These are phyloP conservation scores for Dexiosoma caninum DNA, from an alignment of 2,888 invertebrate genomes.

Conservation along the genomic window DNA sequence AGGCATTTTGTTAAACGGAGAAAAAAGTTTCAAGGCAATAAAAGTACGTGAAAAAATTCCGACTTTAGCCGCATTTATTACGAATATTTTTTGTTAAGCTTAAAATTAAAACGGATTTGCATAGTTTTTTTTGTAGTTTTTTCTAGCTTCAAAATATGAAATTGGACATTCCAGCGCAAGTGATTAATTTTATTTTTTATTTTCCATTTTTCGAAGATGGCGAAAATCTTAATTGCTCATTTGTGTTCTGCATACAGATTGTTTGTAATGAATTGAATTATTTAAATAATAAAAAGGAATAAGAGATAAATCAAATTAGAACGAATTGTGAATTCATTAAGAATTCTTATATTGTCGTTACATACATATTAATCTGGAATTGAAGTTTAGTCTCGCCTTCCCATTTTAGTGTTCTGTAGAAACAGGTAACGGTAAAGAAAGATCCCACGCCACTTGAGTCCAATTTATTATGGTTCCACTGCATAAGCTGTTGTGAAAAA, in stretches of 20 bases:
- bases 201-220: background rate
- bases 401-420: too few relatives aligned
- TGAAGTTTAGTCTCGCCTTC: too few relatives aligned
- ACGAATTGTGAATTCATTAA: too few relatives aligned
- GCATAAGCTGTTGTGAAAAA: too few relatives aligned
- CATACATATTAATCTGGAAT: too few relatives aligned
- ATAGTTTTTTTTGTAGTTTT: background rate
- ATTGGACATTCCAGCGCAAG: conserved; percentile 11
- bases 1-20: background rate
- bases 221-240: conserved; percentile 3
- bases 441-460: too few relatives aligned
- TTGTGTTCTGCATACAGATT: background rate
- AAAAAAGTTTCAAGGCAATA: background rate
- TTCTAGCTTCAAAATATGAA: background rate
- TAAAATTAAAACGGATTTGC: conserved; percentile 17
- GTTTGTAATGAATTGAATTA: background rate
- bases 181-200: background rate
- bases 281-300: background rate
- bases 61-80: background rate
- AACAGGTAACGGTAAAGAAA: too few relatives aligned
- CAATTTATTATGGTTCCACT: too few relatives aligned
- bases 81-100: background rate
- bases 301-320: too few relatives aligned
- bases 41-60: background rate
- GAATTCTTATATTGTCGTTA: too few relatives aligned